Evolutionary conservation across 2,797 vertebrate genomes (phyloP).

Genomic region (Brachyalestes nurse): DNA sequence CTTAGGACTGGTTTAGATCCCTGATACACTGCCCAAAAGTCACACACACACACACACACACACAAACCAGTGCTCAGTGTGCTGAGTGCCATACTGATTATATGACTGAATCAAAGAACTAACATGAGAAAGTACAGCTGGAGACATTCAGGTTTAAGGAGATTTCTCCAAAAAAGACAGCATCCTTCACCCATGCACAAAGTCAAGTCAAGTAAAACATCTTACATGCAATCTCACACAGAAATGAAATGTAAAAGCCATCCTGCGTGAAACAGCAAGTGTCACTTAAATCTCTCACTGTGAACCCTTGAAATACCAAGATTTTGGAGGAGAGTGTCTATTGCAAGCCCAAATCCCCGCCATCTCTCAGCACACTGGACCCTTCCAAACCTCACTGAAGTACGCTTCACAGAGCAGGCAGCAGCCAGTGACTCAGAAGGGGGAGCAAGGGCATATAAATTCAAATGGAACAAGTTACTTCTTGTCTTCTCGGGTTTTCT

Average conservation of each 20-base stretch:
- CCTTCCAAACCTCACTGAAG: not conserved
- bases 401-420: slow-evolving; percentile 2
- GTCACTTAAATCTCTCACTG: not conserved
- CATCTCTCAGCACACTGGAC: not conserved
- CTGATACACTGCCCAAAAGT: slow-evolving; percentile 25
- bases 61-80: slow-evolving; percentile 10
- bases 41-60: slow-evolving; percentile 36
- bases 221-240: not conserved
- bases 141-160: not conserved
- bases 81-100: slow-evolving; percentile 22
- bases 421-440: slow-evolving; percentile 1
- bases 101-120: not conserved
- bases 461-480: not conserved
- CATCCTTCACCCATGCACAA: no score
- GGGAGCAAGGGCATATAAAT: not conserved
- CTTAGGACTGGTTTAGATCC: slow-evolving; percentile 42
- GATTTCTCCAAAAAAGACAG: not conserved
- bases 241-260: no score
- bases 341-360: not conserved
- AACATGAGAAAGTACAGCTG: not conserved
- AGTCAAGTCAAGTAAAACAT: not conserved
- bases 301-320: not conserved
- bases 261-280: not conserved
- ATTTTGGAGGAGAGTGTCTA: not conserved
- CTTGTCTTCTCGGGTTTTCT: slow-evolving; percentile 2